Base-by-base conservation (phyloP, 2,113 vertebrate genomes). In the Callaeas wilsoni region DNA sequence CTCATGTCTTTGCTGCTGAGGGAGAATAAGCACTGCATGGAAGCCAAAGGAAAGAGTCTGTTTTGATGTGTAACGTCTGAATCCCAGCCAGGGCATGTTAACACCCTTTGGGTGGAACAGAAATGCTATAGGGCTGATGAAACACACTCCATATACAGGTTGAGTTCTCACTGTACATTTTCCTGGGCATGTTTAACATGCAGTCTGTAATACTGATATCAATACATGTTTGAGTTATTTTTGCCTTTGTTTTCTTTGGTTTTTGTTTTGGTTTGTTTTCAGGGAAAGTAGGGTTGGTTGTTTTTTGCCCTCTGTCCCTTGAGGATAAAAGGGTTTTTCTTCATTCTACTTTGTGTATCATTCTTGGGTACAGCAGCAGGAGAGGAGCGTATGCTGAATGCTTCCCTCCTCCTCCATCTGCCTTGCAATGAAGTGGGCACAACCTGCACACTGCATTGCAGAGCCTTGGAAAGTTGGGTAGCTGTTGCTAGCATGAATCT, bases 21-120 rank as follows among this genome's bases (percentile, higher is more conserved):
- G 53, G 80, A 95, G 55, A 82, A 42, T 71, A 84, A 89, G 53
- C 52, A 84, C 69, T 94, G 52, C 92, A 76, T 90, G 73, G 92
- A 93, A 96, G 94, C 88, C 64, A 84, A 89, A 94, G 69, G 84
- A 84, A 87, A 32, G 90, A 92, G 68, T 84, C 89, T 93, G 88
- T 96, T 96, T 96, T 90, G 94, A 92, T 96, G 93, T 95, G 93
- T 97, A 96, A 96, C 52, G 21, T 90, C 76, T 97, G 95, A 96
- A 94, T 89, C 79, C n/a, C 68, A 92, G 96, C 96, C 94, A 96
- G 83, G 64, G 49, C 57, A 39, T 5, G 86, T 96, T 96, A 96
- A 96, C 96, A 96, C 90, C 92, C 96, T 97, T 96, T 96, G 93
- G 96, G 94, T 96, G 93, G 96, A 81, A 92, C 96, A 94, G 73